Conservation (phyloP, 2,113 vertebrate species). For the Halcyon senegalensis region DNA sequence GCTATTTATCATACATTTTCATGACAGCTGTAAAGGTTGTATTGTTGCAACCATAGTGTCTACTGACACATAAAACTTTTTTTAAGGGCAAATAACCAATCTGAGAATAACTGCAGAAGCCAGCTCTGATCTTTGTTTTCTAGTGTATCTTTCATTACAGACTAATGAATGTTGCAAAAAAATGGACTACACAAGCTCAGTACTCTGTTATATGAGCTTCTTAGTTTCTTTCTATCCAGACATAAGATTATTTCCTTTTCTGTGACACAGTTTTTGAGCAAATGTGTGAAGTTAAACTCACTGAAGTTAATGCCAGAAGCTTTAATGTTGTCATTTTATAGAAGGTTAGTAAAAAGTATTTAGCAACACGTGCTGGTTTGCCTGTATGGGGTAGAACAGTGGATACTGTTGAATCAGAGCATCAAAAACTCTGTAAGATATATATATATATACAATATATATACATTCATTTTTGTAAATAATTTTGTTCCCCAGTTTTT, state of each 20-base stretch:
- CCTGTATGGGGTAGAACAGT: not conserved
- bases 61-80: not conserved
- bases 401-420: not conserved
- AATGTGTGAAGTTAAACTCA: not conserved
- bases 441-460: too few species aligned
- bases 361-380: not conserved
- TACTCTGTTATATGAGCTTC: not conserved
- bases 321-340: not conserved
- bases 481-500: not conserved
- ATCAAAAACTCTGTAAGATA: not conserved
- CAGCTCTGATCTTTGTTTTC: not conserved
- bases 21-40: not conserved
- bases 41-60: not conserved
- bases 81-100: not conserved
- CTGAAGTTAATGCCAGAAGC: not conserved
- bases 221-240: not conserved
- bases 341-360: not conserved
- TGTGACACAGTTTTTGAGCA: not conserved
- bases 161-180: not conserved
- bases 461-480: not conserved
- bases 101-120: not conserved
- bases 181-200: not conserved
- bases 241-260: not conserved
- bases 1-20: not conserved
- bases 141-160: not conserved